Evolutionary conservation across 2,797 vertebrate species (phyloP), one percentile per base, ranked within the genome.

Genomic region (Heterohyrax brucei): DNA sequence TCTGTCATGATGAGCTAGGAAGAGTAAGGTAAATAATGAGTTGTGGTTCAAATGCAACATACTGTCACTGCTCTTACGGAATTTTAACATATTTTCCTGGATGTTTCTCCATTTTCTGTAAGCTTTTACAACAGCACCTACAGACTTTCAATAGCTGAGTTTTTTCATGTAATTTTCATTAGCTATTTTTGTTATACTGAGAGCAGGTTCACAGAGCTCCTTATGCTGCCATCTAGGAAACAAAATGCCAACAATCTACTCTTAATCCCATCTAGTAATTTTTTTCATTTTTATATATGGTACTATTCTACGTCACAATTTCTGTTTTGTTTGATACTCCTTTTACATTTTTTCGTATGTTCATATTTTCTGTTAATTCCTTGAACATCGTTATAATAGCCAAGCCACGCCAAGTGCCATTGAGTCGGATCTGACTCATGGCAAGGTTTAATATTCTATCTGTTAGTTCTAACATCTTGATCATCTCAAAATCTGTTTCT

Each of bases 401-500:
- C 39, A 39, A 39, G 39, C 39, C 39, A 39, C 3, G 39, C 39
- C 39, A 39, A 39, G 39, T 39, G 39, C 39, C 39, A 39, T 39
- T 39, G 39, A 39, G 39, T 39, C 39, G 39, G 39, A 39, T 39
- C 39, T 39, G 39, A 39, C 39, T 39, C 39, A 39, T 39, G 39
- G 39, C 39, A 4, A 79, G 33, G 72, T 89, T 94, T 90, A 80
- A 79, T 22, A 80, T 28, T 26, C 1, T n/a, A 4, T 64, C 50
- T 87, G 28, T 2, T 64, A 62, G 70, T 94, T 94, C 16, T 7
- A 83, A 76, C 16, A 75, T 22, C 13, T 48, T 88, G 22, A 19
- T 82, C 66, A 76, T 80, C 87, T 84, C 50, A 59, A 53, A 22
- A 10, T 87, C 81, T 73, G 8, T 80, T 87, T 94, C 33, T 84